phyloP scores from a whole-genome alignment of 2,113 vertebrate genomes.

The Hymenochirus boettgeri region DNA sequence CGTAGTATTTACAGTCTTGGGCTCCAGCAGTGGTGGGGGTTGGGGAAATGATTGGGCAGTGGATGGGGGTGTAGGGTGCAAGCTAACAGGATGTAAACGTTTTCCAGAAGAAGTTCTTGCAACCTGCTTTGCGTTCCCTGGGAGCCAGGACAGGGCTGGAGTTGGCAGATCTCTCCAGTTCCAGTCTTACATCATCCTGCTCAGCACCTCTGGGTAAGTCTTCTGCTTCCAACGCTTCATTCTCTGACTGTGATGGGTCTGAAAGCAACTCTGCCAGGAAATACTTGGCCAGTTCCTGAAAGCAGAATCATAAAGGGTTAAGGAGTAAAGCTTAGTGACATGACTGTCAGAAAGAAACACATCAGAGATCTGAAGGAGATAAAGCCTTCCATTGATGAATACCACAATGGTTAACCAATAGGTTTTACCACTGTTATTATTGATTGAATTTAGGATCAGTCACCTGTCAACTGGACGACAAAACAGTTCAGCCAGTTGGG shows the following conservation, averaged over 20 bases:
- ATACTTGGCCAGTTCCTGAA: slow-evolving; percentile 81
- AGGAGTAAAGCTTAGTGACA: too few species aligned
- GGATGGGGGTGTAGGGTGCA: slow-evolving; percentile 38
- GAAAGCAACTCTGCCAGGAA: slow-evolving; percentile 84
- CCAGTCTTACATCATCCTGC: slow-evolving; percentile 76
- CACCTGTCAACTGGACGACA: too few species aligned
- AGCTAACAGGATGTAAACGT: slow-evolving; percentile 96
- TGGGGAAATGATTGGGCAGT: slow-evolving; percentile 21
- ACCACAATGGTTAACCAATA: too few species aligned
- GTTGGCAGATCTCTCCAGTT: slow-evolving; percentile 81
- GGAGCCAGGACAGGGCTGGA: slow-evolving; percentile 77
- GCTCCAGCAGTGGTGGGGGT: slow-evolving; percentile 57
- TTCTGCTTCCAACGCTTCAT: slow-evolving; percentile 83
- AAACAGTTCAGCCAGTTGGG: too few species aligned
- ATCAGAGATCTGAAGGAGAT: too few species aligned
- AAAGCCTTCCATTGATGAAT: too few species aligned
- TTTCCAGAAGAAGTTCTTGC: slow-evolving; percentile 99
- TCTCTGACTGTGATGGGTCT: slow-evolving; percentile 87
- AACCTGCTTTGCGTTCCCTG: slow-evolving; percentile 93
- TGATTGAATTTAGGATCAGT: too few species aligned
- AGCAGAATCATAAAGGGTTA: neutral
- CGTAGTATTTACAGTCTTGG: slow-evolving; percentile 74
- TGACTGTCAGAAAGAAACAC: too few species aligned
- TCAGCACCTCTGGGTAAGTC: slow-evolving; percentile 71
- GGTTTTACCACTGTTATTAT: too few species aligned